Evolutionary conservation across 2,797 vertebrate species (phyloP), one percentile per base, ranked within the genome.

Genomic region (Mus spretus): DNA sequence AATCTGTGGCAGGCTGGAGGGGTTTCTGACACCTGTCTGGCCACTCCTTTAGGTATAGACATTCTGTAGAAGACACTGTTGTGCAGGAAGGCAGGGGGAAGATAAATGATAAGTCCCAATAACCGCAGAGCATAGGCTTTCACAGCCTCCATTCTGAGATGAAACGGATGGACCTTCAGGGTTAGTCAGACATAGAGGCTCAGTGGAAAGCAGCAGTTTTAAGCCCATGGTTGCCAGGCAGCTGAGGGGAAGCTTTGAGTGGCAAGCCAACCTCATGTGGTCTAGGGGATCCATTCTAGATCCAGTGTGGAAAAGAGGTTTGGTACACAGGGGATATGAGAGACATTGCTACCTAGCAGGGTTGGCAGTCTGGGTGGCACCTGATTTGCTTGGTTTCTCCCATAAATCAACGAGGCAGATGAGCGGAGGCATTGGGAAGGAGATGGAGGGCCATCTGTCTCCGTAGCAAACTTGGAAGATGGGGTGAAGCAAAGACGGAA

Each of bases 391-490:
- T 70, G 15, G 0, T 84, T 89, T 63, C 84, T 31, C 67, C 75
- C 65, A 55, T 72, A 70, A 91, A 93, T 96, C 44, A 47, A 10
- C 59, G 90, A 31, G 65, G 22, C 67, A 72, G 93, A 96, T 61
- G 67, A 31, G 63, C 28, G 0, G 1, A 67, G 53, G 37, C 50
- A 34, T 88, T 26, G 40, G 40, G 93, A 55, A 50, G 89, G 93
- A 80, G 79, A n/a, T 2, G 85, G n/a, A 89, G 53, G 37, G 53
- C 92, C 93, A n/a, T 95, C 94, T 75, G 95, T 91, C 95, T 89
- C 55, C 0, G 44, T 31, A 20, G 90, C 84, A 53, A 59, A 37
- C 57, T n/a, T 19, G 94, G 80, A 47, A 34, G 92, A 50, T 26
- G 1, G 83, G 80, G 61, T 4, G 47, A 86, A 40, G 89, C 70